Base-by-base conservation (phyloP, 2,888 invertebrate species). In the Fragum whitleyi region DNA sequence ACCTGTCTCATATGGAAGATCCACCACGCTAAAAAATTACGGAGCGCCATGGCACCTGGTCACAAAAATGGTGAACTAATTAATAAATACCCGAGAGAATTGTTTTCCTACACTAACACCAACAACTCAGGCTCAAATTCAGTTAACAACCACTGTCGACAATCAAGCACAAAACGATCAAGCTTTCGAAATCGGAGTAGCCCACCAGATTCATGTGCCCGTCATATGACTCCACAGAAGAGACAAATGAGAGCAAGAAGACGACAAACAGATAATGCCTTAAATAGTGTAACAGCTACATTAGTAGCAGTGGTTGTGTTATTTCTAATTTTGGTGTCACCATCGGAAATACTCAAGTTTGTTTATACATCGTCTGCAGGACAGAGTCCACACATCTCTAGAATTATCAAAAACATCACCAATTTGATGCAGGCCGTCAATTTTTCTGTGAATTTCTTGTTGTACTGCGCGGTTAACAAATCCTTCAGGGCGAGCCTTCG, bases 381-480 rank as follows among this genome's bases (percentile, higher is more conserved):
- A 23, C 76, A 73, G 11, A 80, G 85, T 21, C 74, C 76, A 21
- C 73, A 83, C 53, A 86, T 84, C 29, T 78, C 81, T 26, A 67
- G 73, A 26, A 88, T 87, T 5, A 86, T 88, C 32, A 59, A 55
- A 26, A 73, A 81, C 68, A 87, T 92, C 19, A 91, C 92, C 32
- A 93, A 93, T 75, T 88, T 92, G 81, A 90, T 93, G 89, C 91
- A 92, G 80, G 90, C 91, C 0, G 82, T 91, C 39, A 93, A 93
- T 73, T 93, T 93, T 74, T 91, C 90, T 7, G 86, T 98, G 78
- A 98, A 98, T 94, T 98, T 98, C 92, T 96, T 98, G 79, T 95
- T 98, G 36, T 98, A 98, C 93, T 98, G 98, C 92, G 95, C 97
- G 70, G 98, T 98, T 97, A 98, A 97, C 86, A 96, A 97, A 86